A percentile compares a stretch with the other conserved stretches of the same genome.
These are phyloP conservation scores for Scaptomyza parva DNA, from an alignment of 2,888 invertebrate species.

Conservation along the genomic window DNA sequence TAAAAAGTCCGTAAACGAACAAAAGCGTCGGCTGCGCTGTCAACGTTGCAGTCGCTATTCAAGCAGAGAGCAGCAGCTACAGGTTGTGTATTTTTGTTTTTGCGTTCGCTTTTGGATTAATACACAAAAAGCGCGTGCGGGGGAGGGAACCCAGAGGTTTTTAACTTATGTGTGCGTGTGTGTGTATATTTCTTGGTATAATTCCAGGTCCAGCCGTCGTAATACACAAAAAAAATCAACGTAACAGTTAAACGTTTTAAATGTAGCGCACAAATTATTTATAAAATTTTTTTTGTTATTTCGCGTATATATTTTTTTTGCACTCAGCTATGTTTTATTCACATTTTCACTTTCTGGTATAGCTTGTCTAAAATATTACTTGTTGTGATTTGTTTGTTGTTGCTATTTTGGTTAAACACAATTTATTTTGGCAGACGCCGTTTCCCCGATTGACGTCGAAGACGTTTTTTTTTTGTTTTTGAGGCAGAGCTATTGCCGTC, in stretches of 20 bases:
- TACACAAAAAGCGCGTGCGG: background rate
- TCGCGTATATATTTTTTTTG: slow-evolving; percentile 43
- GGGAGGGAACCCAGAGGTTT: background rate
- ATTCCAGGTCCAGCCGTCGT: slow-evolving; percentile 23
- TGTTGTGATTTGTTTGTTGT: slow-evolving; percentile 42
- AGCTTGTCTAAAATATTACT: slow-evolving; percentile 7
- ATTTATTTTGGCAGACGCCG: slow-evolving; percentile 48
- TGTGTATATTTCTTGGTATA: background rate
- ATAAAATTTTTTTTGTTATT: slow-evolving; percentile 18
- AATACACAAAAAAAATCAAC: no score
- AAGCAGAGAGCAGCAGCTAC: slow-evolving; percentile 70
- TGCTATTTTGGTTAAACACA: slow-evolving; percentile 51
- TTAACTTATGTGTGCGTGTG: no score
- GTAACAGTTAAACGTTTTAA: slow-evolving; percentile 1
- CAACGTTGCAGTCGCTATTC: slow-evolving; percentile 34
- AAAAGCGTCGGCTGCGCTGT: slow-evolving; percentile 50
- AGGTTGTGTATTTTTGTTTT: slow-evolving; percentile 59
- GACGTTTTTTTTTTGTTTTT: slow-evolving; percentile 22
- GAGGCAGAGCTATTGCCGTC: slow-evolving; percentile 55
- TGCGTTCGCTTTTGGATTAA: slow-evolving; percentile 28
- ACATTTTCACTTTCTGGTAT: slow-evolving; percentile 50
- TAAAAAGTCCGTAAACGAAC: slow-evolving; percentile 43
- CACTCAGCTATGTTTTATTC: slow-evolving; percentile 16
- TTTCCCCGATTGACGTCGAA: slow-evolving; percentile 48
- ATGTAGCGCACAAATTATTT: slow-evolving; percentile 1